Conservation (phyloP, 2,113 vertebrate species). For the Gopherus flavomarginatus region DNA sequence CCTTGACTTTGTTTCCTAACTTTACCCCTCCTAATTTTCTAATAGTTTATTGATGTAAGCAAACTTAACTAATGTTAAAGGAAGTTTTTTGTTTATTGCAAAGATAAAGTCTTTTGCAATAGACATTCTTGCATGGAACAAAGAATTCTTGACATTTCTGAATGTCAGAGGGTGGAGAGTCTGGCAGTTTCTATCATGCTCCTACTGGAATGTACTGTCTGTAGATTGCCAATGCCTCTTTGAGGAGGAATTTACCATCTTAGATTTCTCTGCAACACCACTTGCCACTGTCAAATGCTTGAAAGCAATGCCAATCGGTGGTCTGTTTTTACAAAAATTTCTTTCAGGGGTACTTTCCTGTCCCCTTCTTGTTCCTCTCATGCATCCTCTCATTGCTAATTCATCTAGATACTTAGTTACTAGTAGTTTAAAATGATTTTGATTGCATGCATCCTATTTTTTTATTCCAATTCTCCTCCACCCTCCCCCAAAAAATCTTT, state of each 20-base stretch:
- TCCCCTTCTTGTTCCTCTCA: neutral
- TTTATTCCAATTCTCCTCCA: neutral
- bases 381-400: neutral
- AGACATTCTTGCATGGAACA: neutral
- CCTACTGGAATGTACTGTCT: neutral
- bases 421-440: neutral
- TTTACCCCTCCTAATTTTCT: neutral
- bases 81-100: neutral
- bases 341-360: constrained; percentile 19
- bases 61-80: neutral
- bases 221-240: neutral
- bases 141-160: neutral
- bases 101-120: neutral
- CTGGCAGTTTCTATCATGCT: neutral
- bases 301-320: neutral
- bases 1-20: neutral
- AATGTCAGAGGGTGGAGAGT: neutral
- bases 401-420: neutral
- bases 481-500: neutral
- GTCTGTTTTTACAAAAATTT: neutral
- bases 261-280: neutral
- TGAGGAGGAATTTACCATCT: neutral
- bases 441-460: neutral
- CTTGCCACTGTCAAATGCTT: neutral
- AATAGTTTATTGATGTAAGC: neutral